Conservation (phyloP, 1,140 invertebrate species). For the Drosophila pachea region DNA sequence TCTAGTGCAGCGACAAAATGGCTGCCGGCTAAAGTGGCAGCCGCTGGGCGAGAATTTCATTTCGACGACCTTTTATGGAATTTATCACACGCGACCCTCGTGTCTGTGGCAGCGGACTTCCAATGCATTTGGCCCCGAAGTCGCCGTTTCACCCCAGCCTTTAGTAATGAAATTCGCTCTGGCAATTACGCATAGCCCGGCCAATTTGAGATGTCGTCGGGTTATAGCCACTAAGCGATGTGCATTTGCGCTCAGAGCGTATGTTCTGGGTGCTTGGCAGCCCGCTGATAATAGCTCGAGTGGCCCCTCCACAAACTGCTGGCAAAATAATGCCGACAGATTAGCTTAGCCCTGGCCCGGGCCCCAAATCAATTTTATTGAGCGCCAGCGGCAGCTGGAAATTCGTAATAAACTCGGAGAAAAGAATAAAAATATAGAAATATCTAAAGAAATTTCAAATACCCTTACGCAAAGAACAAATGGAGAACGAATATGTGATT, state of each 20-base stretch:
- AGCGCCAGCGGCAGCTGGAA: constrained; percentile 13
- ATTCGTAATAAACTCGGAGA: constrained; percentile 25
- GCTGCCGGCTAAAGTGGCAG: constrained; percentile 49
- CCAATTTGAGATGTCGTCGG: constrained; percentile 32
- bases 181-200: constrained; percentile 56
- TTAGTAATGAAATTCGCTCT: constrained; percentile 67
- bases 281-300: constrained; percentile 51
- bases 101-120: constrained; percentile 3
- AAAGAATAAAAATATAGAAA: constrained; percentile 5
- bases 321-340: constrained; percentile 5
- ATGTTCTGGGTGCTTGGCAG: constrained; percentile 11
- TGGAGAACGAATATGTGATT: background rate
- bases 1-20: constrained; percentile 68
- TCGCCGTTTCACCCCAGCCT: constrained; percentile 25
- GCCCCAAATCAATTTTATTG: constrained; percentile 53
- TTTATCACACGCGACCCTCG: constrained; percentile 61
- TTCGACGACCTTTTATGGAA: constrained; percentile 63
- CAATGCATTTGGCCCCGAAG: constrained; percentile 21
- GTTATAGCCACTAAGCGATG: constrained; percentile 9
- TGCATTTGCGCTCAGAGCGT: constrained; percentile 25
- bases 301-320: constrained; percentile 52
- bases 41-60: constrained; percentile 62
- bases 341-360: background rate
- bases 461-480: background rate
- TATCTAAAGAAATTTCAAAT: background rate